Evolutionary conservation across 2,113 vertebrate species (phyloP).

Genomic region (Thunnus thynnus): DNA sequence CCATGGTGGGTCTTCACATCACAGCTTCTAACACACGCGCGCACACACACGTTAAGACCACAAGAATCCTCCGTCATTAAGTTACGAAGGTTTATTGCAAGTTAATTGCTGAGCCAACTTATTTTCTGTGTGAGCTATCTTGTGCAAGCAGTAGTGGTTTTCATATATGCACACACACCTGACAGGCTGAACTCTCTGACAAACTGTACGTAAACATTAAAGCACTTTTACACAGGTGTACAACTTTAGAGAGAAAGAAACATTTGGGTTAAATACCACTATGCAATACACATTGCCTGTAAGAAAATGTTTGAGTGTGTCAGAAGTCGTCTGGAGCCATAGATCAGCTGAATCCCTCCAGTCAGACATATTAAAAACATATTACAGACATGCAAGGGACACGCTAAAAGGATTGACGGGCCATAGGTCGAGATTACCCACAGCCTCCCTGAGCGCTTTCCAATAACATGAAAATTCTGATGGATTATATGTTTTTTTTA

Average conservation of each 20-base stretch:
- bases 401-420: slow-evolving; percentile 26
- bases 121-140: slow-evolving; percentile 52
- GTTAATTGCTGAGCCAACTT: slow-evolving; percentile 64
- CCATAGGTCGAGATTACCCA: slow-evolving; percentile 55
- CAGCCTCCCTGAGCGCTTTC: slow-evolving; percentile 42
- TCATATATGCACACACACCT: neutral
- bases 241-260: too few species aligned
- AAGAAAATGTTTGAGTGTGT: slow-evolving; percentile 23
- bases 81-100: slow-evolving; percentile 58
- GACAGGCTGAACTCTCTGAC: neutral
- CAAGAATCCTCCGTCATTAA: slow-evolving; percentile 51
- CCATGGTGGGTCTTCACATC: slow-evolving; percentile 42
- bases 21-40: slow-evolving; percentile 7
- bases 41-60: slow-evolving; percentile 16
- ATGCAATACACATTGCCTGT: neutral
- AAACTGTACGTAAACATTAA: neutral
- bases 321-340: slow-evolving; percentile 25
- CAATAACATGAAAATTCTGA: slow-evolving; percentile 53
- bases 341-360: slow-evolving; percentile 52
- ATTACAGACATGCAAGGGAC: slow-evolving; percentile 37
- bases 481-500: slow-evolving; percentile 62
- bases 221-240: neutral
- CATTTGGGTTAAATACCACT: slow-evolving; percentile 42
- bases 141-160: neutral
- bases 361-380: slow-evolving; percentile 59